phyloP scores from a whole-genome alignment of 2,888 invertebrate species.

The Eurois occulta region DNA sequence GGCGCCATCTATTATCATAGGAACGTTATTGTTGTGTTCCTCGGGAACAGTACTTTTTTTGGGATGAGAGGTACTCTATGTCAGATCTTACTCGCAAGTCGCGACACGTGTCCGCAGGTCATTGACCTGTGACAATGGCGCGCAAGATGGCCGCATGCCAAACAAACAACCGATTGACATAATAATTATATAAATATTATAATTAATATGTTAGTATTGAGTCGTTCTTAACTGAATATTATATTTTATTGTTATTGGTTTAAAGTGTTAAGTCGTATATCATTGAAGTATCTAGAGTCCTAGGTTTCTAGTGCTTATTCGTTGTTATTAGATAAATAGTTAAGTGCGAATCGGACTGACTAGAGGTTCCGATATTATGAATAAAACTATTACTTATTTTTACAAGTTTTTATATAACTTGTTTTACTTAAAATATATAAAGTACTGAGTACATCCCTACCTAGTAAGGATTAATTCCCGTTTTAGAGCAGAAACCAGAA shows the following conservation, averaged over 20 bases:
- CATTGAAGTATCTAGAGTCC: background rate
- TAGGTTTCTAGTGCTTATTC: background rate
- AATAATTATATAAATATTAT: too few relatives aligned
- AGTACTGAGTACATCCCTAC: too few relatives aligned
- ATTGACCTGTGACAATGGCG: slow-evolving; percentile 30
- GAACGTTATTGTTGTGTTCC: too few relatives aligned
- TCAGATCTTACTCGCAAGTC: background rate
- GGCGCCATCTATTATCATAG: too few relatives aligned
- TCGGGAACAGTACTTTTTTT: too few relatives aligned
- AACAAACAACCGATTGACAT: slow-evolving; percentile 20
- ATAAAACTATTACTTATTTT: too few relatives aligned
- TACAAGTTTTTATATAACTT: too few relatives aligned
- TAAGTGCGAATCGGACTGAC: background rate
- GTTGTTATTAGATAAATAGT: background rate
- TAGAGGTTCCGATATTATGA: background rate
- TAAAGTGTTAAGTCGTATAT: background rate
- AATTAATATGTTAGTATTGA: background rate
- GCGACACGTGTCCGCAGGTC: slow-evolving; percentile 23
- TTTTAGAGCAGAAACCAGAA: too few relatives aligned
- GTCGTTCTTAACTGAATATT: background rate
- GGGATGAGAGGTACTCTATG: too few relatives aligned
- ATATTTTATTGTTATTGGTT: background rate
- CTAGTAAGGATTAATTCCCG: too few relatives aligned
- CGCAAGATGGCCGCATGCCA: slow-evolving; percentile 18
- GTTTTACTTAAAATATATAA: too few relatives aligned